Conservation (phyloP, 2,888 invertebrate genomes). For the Apamea sordens region DNA sequence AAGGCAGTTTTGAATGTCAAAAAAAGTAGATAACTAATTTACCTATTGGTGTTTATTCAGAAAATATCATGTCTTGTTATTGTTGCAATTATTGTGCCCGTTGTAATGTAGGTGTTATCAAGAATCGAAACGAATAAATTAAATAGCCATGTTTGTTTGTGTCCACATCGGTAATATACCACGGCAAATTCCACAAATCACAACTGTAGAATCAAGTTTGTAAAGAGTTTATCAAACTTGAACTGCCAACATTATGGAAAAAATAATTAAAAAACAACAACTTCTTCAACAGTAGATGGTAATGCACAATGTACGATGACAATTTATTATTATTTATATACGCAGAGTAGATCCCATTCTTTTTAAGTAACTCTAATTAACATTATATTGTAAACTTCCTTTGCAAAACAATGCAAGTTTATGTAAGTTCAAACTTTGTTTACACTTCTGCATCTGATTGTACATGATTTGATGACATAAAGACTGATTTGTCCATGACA, state of each 20-base stretch:
- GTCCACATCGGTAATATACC: conserved; percentile 35
- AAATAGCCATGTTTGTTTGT: conserved; percentile 34
- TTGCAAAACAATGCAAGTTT: conserved; percentile 1
- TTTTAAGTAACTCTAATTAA: not conserved
- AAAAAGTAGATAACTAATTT: not conserved
- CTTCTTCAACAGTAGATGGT: not conserved
- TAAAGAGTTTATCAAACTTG: conserved; percentile 22
- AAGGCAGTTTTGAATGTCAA: not conserved
- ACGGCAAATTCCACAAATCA: conserved; percentile 5
- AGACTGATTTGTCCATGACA: conserved; percentile 1
- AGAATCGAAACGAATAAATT: conserved; percentile 22
- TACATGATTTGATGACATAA: conserved; percentile 28
- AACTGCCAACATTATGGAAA: not conserved
- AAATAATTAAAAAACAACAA: not conserved
- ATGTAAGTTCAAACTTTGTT: not conserved
- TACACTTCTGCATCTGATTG: conserved; percentile 18
- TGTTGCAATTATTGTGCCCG: not conserved
- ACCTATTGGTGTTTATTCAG: not conserved
- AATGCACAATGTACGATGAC: not conserved
- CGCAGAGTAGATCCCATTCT: not conserved
- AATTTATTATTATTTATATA: not conserved
- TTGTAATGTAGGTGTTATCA: not conserved
- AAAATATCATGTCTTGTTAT: not conserved
- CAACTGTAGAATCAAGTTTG: conserved; percentile 12
- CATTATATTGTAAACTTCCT: not conserved